Conservation (phyloP, 2,113 vertebrate genomes). For the Ia io region DNA sequence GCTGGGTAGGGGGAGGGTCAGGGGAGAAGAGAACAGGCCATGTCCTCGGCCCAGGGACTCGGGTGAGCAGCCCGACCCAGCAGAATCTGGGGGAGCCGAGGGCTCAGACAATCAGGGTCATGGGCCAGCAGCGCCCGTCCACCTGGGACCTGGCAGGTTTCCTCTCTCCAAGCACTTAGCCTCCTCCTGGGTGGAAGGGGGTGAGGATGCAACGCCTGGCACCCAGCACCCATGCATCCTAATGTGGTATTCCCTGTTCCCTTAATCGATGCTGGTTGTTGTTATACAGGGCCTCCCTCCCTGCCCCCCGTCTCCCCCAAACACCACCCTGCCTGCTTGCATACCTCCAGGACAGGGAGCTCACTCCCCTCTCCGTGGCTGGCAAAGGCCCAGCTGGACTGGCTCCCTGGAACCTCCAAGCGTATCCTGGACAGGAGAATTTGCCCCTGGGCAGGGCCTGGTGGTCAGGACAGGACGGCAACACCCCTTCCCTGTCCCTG, state of each 20-base stretch:
- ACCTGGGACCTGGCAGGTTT: background rate
- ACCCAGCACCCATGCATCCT: background rate
- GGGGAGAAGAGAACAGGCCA: background rate
- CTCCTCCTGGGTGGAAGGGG: no score
- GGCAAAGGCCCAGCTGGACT: background rate
- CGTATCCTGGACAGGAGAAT: background rate
- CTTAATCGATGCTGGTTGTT: rapidly evolving
- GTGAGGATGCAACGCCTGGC: background rate
- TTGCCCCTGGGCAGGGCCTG: background rate
- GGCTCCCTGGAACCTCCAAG: background rate
- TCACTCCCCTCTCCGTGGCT: background rate
- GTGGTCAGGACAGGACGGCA: background rate
- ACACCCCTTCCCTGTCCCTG: rapidly evolving
- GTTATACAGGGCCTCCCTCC: background rate
- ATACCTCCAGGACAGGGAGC: background rate
- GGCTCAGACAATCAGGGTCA: background rate
- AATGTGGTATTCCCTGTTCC: rapidly evolving
- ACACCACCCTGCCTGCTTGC: background rate
- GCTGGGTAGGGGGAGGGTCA: background rate
- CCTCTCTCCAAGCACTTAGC: background rate
- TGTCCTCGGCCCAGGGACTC: background rate
- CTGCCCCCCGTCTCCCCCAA: background rate
- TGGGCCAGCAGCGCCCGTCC: background rate
- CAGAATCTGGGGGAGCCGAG: rapidly evolving
- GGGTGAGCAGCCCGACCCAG: background rate